Evolutionary conservation across 2,888 invertebrate genomes (phyloP).

Genomic region (Spilosoma lubricipeda): DNA sequence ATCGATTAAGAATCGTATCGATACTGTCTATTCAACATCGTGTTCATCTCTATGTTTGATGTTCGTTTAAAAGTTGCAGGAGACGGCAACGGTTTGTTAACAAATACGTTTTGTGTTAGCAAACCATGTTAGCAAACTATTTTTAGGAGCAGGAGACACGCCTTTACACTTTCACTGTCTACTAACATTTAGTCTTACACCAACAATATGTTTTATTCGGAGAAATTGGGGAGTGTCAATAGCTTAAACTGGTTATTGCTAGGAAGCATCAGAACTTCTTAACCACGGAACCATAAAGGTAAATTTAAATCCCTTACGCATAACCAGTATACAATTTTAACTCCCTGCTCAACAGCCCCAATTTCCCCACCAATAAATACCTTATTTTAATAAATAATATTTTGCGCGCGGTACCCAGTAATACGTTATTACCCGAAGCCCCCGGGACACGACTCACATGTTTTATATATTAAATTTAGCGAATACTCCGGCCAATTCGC

Average conservation of each 20-base stretch:
- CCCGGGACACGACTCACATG: constrained; percentile 61
- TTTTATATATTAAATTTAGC: constrained; percentile 71
- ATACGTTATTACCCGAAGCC: constrained; percentile 61
- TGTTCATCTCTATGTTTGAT: too few relatives aligned
- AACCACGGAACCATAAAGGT: neutral
- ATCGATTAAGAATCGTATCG: too few relatives aligned
- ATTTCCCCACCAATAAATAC: constrained; percentile 32
- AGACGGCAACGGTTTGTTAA: too few relatives aligned
- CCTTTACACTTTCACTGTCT: neutral
- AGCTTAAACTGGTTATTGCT: neutral
- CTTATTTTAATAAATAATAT: constrained; percentile 38
- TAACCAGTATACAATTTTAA: constrained; percentile 8
- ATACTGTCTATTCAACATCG: too few relatives aligned
- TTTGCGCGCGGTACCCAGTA: constrained; percentile 54
- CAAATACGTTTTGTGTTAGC: too few relatives aligned
- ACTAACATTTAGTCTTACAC: neutral
- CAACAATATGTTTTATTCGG: neutral
- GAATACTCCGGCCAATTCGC: constrained; percentile 49
- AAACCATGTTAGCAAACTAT: too few relatives aligned
- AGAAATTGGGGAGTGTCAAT: neutral
- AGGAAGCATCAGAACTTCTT: neutral
- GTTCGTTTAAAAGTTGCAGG: too few relatives aligned
- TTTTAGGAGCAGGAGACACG: too few relatives aligned
- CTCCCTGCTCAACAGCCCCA: constrained; percentile 2
- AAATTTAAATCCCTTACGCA: neutral